Percentiles rank a stretch among this genome's conserved stretches.
Evolutionary conservation across 1,140 invertebrate genomes (phyloP).

Genomic region (Oryzaephilus surinamensis): DNA sequence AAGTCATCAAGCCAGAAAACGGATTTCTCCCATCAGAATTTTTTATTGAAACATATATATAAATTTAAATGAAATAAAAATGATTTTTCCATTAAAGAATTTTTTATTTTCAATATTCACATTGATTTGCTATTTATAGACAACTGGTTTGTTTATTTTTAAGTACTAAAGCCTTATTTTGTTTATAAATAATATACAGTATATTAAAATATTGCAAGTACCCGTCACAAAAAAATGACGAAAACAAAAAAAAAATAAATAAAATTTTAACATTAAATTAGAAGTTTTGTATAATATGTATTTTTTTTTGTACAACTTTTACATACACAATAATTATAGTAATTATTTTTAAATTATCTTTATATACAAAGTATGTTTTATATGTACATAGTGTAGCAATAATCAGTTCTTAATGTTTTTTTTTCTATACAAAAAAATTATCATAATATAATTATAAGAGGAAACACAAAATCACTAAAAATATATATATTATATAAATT

Average conservation of each 20-base stretch:
- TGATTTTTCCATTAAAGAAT: slow-evolving; percentile 1
- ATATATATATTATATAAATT: slow-evolving; percentile 2
- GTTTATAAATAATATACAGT: slow-evolving; percentile 17
- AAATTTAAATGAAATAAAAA: slow-evolving; percentile 5
- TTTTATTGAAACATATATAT: too few species aligned
- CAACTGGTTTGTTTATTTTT: slow-evolving; percentile 19
- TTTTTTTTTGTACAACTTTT: slow-evolving; percentile 15
- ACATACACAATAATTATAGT: slow-evolving; percentile 16
- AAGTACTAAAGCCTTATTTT: slow-evolving; percentile 26
- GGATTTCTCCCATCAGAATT: too few species aligned
- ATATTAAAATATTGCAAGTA: slow-evolving; percentile 27
- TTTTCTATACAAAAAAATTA: too few species aligned
- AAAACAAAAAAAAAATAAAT: slow-evolving; percentile 14
- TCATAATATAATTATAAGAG: too few species aligned
- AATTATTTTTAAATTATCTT: too few species aligned
- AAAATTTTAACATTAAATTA: slow-evolving; percentile 8
- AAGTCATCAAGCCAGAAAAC: too few species aligned
- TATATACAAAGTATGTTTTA: too few species aligned
- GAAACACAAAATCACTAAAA: background rate
- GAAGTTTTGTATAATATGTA: slow-evolving; percentile 9
- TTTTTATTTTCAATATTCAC: slow-evolving; percentile 25
- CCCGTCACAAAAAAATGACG: slow-evolving; percentile 24
- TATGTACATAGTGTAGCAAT: too few species aligned
- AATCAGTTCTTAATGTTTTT: too few species aligned
- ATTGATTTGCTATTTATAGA: too few species aligned